Conservation (phyloP, 2,797 vertebrate species). For the Arrhamphus sclerolepis region DNA sequence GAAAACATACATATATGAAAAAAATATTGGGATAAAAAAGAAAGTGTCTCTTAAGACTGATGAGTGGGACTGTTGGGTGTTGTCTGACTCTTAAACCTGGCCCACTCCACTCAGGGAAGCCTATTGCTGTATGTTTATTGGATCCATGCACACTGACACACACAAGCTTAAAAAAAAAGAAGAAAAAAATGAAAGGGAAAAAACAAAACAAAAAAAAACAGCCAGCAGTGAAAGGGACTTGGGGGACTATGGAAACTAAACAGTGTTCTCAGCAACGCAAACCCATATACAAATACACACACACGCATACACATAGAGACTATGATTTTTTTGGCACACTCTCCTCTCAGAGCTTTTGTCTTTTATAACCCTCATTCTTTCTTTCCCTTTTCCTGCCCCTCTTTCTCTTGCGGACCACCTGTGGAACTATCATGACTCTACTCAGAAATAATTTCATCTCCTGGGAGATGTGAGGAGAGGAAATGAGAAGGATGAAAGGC, state of each 20-base stretch:
- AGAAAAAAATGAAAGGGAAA: neutral
- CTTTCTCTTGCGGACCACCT: conserved; percentile 58
- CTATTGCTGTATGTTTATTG: conserved; percentile 68
- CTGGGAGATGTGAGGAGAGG: conserved; percentile 31
- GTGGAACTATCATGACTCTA: conserved; percentile 48
- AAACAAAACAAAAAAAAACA: neutral
- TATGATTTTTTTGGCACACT: conserved; percentile 42
- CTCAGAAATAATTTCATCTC: conserved; percentile 44
- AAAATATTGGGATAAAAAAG: neutral
- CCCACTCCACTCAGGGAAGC: conserved; percentile 78
- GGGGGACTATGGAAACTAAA: conserved; percentile 25
- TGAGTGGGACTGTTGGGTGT: conserved; percentile 53
- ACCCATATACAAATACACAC: conserved; percentile 18
- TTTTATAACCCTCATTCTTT: conserved; percentile 48
- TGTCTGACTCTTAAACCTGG: conserved; percentile 58
- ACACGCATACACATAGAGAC: conserved; percentile 20
- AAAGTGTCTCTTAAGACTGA: conserved; percentile 35
- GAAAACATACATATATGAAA: too few relatives aligned
- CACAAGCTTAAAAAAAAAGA: conserved; percentile 18
- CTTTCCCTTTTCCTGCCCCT: conserved; percentile 47
- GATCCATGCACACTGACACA: conserved; percentile 53
- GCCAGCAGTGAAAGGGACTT: conserved; percentile 46
- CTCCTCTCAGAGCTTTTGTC: conserved; percentile 52
- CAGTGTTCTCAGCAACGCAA: conserved; percentile 24
- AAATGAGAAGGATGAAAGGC: conserved; percentile 20